These are phyloP conservation scores for Bombus cullumanus DNA, from an alignment of 1,140 invertebrate species.

Conservation along the genomic window DNA sequence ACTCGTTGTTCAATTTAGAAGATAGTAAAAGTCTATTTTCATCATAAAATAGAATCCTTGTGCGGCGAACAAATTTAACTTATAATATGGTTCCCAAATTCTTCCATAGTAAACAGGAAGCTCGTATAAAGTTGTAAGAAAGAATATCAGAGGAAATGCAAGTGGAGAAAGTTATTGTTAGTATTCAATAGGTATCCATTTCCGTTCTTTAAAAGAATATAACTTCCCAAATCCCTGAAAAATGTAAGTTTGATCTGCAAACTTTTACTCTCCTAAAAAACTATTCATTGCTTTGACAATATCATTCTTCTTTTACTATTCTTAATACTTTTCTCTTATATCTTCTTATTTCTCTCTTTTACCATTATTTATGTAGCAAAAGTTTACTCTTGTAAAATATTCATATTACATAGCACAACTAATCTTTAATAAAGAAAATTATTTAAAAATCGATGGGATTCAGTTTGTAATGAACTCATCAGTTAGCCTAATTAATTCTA, in stretches of 20 bases:
- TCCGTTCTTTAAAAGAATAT: background rate
- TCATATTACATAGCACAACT: too few relatives aligned
- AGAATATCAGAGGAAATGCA: background rate
- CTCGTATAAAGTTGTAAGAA: background rate
- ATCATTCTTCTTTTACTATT: background rate
- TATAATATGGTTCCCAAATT: conserved; percentile 2
- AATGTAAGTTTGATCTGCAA: conserved; percentile 5
- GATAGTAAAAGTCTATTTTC: background rate
- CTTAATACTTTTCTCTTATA: too few relatives aligned
- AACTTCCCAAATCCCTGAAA: background rate
- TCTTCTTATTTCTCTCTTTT: background rate
- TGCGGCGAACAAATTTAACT: background rate
- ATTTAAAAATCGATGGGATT: too few relatives aligned
- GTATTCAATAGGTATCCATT: conserved; percentile 25
- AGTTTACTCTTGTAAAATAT: too few relatives aligned
- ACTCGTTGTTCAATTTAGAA: background rate
- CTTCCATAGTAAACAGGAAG: conserved; percentile 13
- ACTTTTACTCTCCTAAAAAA: conserved; percentile 5
- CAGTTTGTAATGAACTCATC: too few relatives aligned
- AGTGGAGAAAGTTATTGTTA: conserved; percentile 29
- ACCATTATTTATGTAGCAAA: background rate
- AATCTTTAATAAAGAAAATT: too few relatives aligned
- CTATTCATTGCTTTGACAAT: background rate
- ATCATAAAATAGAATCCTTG: background rate
- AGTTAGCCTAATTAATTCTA: too few relatives aligned